Percentiles rank a stretch among this genome's conserved stretches.
Evolutionary conservation across 2,113 vertebrate genomes (phyloP).

Genomic region (Calyptommatus sinebrachiatus): DNA sequence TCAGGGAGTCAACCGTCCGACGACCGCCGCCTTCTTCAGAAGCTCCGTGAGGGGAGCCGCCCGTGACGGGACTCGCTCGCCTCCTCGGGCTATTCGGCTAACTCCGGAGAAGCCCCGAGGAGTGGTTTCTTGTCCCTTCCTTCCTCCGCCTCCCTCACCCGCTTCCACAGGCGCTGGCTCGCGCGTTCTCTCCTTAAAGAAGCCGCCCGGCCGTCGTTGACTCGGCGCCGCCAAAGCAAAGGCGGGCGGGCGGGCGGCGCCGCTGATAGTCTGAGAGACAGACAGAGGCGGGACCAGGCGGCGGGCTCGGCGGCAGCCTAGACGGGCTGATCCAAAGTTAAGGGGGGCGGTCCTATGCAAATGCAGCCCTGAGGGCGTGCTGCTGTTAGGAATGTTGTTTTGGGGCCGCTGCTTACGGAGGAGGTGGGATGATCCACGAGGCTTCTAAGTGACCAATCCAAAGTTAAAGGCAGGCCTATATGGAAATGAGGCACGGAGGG

Average conservation of each 20-base stretch:
- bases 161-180: conserved; percentile 39
- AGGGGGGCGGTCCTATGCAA: conserved; percentile 52
- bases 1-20: neutral
- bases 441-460: too few species aligned
- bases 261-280: neutral
- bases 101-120: neutral
- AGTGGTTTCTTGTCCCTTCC: neutral
- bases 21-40: neutral
- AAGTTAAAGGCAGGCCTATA: too few species aligned
- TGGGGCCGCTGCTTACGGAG: too few species aligned
- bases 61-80: neutral
- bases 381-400: too few species aligned
- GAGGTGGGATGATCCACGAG: too few species aligned
- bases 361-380: neutral
- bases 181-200: neutral
- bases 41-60: neutral
- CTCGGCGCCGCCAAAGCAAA: conserved; percentile 34
- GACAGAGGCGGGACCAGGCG: conserved; percentile 23
- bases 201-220: conserved; percentile 2
- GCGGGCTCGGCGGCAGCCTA: neutral
- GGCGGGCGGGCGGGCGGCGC: neutral
- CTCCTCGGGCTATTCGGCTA: neutral
- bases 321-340: conserved; percentile 35
- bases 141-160: neutral
- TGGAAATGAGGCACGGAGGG: too few species aligned